phyloP scores from a whole-genome alignment of 2,113 vertebrate species.

The Nyctereutes procyonoides region DNA sequence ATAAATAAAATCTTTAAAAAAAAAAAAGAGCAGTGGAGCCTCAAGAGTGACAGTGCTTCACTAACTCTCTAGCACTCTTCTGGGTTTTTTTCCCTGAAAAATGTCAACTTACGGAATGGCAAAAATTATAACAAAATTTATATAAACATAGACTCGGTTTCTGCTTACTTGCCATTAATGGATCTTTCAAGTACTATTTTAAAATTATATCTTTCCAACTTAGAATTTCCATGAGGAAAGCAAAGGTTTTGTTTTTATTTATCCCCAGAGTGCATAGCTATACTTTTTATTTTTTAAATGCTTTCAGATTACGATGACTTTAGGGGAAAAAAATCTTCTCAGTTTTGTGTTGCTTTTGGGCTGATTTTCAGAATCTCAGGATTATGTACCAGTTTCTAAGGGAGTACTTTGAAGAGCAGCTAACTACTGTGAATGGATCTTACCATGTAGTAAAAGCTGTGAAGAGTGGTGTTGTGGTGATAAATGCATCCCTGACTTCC shows the following conservation, averaged over 20 bases:
- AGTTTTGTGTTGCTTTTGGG: background rate
- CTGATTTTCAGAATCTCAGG: slow-evolving; percentile 80
- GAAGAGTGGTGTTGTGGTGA: slow-evolving; percentile 67
- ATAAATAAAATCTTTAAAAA: too few species aligned
- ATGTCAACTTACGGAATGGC: background rate
- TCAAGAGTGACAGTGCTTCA: background rate
- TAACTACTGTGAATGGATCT: slow-evolving; percentile 80
- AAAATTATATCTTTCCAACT: background rate
- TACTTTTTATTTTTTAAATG: background rate
- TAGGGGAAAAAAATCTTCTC: background rate
- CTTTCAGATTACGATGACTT: slow-evolving; percentile 34
- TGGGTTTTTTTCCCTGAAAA: background rate
- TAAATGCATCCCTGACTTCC: slow-evolving; percentile 77
- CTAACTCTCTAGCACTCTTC: background rate
- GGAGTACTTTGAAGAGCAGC: slow-evolving; percentile 75
- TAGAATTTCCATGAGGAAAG: background rate
- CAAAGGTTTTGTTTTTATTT: background rate
- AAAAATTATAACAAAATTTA: slow-evolving; percentile 4
- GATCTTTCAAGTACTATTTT: slow-evolving; percentile 44
- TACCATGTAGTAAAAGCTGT: slow-evolving; percentile 76
- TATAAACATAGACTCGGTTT: background rate
- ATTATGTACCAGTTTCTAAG: slow-evolving; percentile 57
- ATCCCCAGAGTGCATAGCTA: background rate
- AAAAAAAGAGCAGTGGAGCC: background rate
- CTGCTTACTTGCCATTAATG: background rate